Percentiles rank a stretch among this genome's conserved stretches.
These are phyloP conservation scores for Pogonophryne albipinna DNA, from an alignment of 2,797 vertebrate species.

Conservation along the genomic window DNA sequence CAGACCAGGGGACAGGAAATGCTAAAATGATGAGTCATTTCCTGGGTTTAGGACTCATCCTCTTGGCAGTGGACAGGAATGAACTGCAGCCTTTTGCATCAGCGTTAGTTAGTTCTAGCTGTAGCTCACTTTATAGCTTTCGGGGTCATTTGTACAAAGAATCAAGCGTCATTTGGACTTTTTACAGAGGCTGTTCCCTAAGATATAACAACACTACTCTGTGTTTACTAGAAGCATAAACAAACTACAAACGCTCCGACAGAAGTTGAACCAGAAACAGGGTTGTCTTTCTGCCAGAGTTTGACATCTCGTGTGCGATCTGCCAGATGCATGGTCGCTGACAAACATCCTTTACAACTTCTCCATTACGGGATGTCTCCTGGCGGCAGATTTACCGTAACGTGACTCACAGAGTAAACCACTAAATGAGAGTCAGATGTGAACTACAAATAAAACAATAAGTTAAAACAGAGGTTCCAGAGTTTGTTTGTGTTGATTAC, in stretches of 20 bases:
- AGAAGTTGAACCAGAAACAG: not conserved
- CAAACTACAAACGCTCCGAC: not conserved
- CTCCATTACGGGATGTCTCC: not conserved
- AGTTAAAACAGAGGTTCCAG: not conserved
- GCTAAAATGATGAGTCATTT: too few species aligned
- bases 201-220: too few species aligned
- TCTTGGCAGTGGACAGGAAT: too few species aligned
- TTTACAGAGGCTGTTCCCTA: not conserved
- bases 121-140: not conserved
- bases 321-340: too few species aligned
- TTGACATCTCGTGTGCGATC: not conserved
- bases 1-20: too few species aligned
- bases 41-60: too few species aligned
- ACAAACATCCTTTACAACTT: not conserved
- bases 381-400: constrained; percentile 24
- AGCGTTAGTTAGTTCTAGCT: too few species aligned
- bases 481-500: constrained; percentile 1
- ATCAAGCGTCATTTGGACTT: not conserved
- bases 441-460: not conserved
- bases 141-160: not conserved
- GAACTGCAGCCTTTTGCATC: too few species aligned
- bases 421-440: constrained; percentile 30
- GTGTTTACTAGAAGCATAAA: not conserved
- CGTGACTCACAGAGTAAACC: not conserved
- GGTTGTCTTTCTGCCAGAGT: not conserved